These are phyloP conservation scores for Oryzias javanicus DNA, from an alignment of 2,113 vertebrate species.

Conservation along the genomic window DNA sequence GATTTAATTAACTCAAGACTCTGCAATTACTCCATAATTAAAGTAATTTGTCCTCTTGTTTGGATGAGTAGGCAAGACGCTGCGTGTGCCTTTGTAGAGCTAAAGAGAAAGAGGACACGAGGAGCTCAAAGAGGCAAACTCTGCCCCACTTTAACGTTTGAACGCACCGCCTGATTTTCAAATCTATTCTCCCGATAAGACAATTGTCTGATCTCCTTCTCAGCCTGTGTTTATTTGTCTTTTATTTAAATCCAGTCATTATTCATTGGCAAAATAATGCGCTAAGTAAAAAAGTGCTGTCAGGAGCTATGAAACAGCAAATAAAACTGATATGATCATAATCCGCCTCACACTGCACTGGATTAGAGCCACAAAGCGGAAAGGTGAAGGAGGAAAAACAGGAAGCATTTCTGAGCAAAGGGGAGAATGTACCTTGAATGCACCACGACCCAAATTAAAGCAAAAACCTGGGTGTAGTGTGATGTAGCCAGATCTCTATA, in stretches of 20 bases:
- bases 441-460: slow-evolving; percentile 1
- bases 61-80: slow-evolving; percentile 82
- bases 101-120: slow-evolving; percentile 20
- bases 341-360: slow-evolving; percentile 65
- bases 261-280: slow-evolving; percentile 68
- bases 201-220: slow-evolving; percentile 39
- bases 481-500: not conserved
- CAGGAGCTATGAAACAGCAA: slow-evolving; percentile 66
- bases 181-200: slow-evolving; percentile 37
- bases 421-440: slow-evolving; percentile 28
- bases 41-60: slow-evolving; percentile 97
- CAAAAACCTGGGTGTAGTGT: not conserved
- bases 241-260: slow-evolving; percentile 68
- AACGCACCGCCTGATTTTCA: slow-evolving; percentile 42
- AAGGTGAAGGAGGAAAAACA: slow-evolving; percentile 18
- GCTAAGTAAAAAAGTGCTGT: slow-evolving; percentile 62
- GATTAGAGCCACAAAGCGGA: slow-evolving; percentile 36
- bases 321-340: slow-evolving; percentile 64
- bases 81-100: slow-evolving; percentile 37
- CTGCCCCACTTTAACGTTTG: slow-evolving; percentile 26
- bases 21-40: slow-evolving; percentile 98
- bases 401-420: slow-evolving; percentile 5
- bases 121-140: slow-evolving; percentile 43
- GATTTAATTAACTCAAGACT: slow-evolving; percentile 98
- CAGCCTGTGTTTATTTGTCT: slow-evolving; percentile 60